phyloP scores from a whole-genome alignment of 1,140 invertebrate species.

The Ceratina australensis region DNA sequence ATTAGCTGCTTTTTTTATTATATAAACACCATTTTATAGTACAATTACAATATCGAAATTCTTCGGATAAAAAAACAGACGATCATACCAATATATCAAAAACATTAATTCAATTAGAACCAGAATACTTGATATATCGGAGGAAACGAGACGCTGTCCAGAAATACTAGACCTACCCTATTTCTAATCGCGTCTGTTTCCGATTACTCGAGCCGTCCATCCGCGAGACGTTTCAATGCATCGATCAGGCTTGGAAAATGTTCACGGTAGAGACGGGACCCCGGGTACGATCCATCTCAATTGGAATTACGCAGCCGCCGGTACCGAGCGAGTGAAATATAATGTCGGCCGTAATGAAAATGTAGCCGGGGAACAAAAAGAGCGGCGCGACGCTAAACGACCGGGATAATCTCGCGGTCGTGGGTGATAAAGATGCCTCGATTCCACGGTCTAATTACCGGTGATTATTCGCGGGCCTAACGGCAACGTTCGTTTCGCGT shows the following conservation, averaged over 20 bases:
- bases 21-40: too few relatives aligned
- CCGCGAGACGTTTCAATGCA: slow-evolving; percentile 19
- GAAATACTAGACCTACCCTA: not conserved
- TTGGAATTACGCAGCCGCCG: slow-evolving; percentile 24
- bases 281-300: slow-evolving; percentile 36
- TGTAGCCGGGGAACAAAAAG: slow-evolving; percentile 23
- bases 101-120: too few relatives aligned
- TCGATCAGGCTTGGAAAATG: slow-evolving; percentile 34
- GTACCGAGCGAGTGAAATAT: slow-evolving; percentile 31
- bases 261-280: not conserved
- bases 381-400: slow-evolving; percentile 35
- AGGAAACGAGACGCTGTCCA: too few relatives aligned
- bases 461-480: slow-evolving; percentile 48
- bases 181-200: not conserved
- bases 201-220: not conserved
- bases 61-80: too few relatives aligned
- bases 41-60: too few relatives aligned
- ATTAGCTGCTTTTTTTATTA: too few relatives aligned
- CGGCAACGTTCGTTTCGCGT: slow-evolving; percentile 10
- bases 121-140: too few relatives aligned
- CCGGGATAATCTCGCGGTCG: slow-evolving; percentile 32
- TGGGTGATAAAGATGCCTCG: slow-evolving; percentile 51
- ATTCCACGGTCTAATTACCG: slow-evolving; percentile 60
- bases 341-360: slow-evolving; percentile 45
- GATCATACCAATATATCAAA: too few relatives aligned